phyloP scores from a whole-genome alignment of 2,113 vertebrate species.

The Actinemys pallida region DNA sequence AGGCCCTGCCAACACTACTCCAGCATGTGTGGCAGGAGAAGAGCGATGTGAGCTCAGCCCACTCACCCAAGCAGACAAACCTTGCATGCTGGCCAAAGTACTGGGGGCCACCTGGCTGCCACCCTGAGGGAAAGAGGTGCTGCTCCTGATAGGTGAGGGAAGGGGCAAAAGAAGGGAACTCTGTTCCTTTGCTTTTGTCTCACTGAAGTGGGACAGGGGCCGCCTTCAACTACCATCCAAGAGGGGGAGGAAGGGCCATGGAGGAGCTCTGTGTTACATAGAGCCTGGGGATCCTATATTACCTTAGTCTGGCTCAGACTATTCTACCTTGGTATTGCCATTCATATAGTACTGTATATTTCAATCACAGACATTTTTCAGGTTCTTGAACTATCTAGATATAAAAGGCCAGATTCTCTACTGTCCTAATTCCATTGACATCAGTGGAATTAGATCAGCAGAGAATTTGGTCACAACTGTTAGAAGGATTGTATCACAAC shows the following conservation, averaged over 20 bases:
- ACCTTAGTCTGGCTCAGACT: not conserved
- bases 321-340: not conserved
- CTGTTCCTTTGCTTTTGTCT: not conserved
- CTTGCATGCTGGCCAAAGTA: too few species aligned
- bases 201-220: not conserved
- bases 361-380: not conserved
- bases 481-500: not conserved
- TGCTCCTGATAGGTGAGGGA: too few species aligned
- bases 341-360: not conserved
- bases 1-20: not conserved
- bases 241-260: not conserved
- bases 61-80: too few species aligned
- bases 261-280: not conserved
- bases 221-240: not conserved
- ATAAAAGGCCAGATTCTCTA: conserved; percentile 1
- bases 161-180: too few species aligned
- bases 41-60: too few species aligned
- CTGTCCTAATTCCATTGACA: not conserved
- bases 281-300: not conserved
- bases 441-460: conserved; percentile 32
- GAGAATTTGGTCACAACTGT: conserved; percentile 23
- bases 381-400: not conserved
- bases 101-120: too few species aligned
- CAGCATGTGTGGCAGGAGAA: rapidly evolving
- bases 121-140: too few species aligned